Percentiles rank a stretch among this genome's conserved stretches.
Conservation (phyloP, 1,140 invertebrate species). For the Probaryconus sp. region DNA sequence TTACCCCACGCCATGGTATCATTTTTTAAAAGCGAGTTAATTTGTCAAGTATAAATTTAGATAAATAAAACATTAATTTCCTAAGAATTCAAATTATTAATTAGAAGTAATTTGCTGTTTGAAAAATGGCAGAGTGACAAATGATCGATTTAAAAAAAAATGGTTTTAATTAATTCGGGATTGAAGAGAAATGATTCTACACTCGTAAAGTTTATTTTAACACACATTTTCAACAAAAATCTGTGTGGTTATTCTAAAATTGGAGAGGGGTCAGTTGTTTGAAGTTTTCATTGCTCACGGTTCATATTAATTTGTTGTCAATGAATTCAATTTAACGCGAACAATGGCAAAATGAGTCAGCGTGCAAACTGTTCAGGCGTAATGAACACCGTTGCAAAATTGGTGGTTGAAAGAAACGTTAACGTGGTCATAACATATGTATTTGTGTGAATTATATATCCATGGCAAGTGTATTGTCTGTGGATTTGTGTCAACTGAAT, state of each 20-base stretch:
- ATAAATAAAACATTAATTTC: too few relatives aligned
- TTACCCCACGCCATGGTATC: constrained; percentile 26
- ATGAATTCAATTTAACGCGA: constrained; percentile 60
- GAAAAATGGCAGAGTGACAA: too few relatives aligned
- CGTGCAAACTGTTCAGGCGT: constrained; percentile 38
- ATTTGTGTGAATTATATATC: constrained; percentile 4
- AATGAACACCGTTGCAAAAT: constrained; percentile 16
- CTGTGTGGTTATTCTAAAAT: constrained; percentile 8
- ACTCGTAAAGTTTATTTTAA: constrained; percentile 16
- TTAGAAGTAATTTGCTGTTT: too few relatives aligned
- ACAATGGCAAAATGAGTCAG: constrained; percentile 52
- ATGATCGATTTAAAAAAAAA: too few relatives aligned
- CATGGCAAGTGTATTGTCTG: constrained; percentile 23
- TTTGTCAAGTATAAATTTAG: too few relatives aligned
- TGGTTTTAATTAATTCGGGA: too few relatives aligned
- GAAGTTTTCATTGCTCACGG: constrained; percentile 34
- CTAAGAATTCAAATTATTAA: too few relatives aligned
- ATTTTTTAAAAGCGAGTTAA: constrained; percentile 52
- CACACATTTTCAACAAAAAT: constrained; percentile 24
- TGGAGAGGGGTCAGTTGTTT: constrained; percentile 15
- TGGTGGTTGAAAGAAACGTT: constrained; percentile 47
- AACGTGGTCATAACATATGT: constrained; percentile 30
- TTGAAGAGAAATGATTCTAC: constrained; percentile 40
- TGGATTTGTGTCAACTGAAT: too few relatives aligned
- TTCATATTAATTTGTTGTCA: constrained; percentile 63